Conservation (phyloP, 2,797 vertebrate species). For the Balearica regulorum region DNA sequence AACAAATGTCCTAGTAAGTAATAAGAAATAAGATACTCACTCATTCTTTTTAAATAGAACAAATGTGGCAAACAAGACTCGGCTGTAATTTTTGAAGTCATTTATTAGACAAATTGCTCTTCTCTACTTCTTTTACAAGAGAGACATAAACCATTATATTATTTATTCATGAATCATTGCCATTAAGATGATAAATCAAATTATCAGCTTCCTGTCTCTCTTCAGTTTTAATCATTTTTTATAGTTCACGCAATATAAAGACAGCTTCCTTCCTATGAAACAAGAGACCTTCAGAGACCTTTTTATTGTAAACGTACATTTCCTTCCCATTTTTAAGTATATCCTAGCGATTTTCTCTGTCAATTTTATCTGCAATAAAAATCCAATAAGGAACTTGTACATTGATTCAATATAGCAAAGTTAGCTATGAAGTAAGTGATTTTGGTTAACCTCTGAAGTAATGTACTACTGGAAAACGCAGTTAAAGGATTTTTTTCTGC, state of each 20-base stretch:
- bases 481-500: neutral
- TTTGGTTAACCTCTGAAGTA: conserved; percentile 49
- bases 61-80: conserved; percentile 69
- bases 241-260: conserved; percentile 78
- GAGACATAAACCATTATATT: conserved; percentile 76
- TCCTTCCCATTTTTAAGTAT: conserved; percentile 73
- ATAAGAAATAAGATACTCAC: conserved; percentile 59
- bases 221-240: conserved; percentile 75
- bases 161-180: conserved; percentile 88
- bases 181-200: conserved; percentile 84
- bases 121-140: conserved; percentile 70
- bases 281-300: conserved; percentile 71
- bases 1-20: conserved; percentile 67
- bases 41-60: conserved; percentile 69
- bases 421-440: conserved; percentile 46
- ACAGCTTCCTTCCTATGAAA: conserved; percentile 81
- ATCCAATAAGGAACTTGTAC: conserved; percentile 61
- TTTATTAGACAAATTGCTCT: conserved; percentile 68
- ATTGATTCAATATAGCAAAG: conserved; percentile 57
- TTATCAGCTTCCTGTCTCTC: conserved; percentile 81
- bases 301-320: conserved; percentile 69
- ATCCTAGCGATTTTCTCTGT: conserved; percentile 61
- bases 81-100: conserved; percentile 54
- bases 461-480: neutral
- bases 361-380: conserved; percentile 67